Conservation (phyloP, 2,113 vertebrate genomes). For the Falco punctatus region DNA sequence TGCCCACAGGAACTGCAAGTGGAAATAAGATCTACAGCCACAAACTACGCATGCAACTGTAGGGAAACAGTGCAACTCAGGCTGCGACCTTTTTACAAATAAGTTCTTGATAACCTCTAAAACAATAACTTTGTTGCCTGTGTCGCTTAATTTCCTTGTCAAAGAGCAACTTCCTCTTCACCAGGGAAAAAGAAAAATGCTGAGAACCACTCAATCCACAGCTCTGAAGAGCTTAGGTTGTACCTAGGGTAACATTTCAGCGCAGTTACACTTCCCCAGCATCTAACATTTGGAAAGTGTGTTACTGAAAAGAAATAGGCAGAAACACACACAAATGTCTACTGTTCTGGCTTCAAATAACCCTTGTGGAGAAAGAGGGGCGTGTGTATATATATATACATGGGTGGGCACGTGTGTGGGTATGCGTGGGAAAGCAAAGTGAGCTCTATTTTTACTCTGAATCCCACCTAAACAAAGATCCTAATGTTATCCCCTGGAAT, state of each 20-base stretch:
- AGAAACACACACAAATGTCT: slow-evolving; percentile 14
- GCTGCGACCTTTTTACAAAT: slow-evolving; percentile 1
- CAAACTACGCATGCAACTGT: background rate
- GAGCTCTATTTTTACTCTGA: slow-evolving; percentile 44
- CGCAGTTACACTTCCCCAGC: background rate
- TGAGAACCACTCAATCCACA: slow-evolving; percentile 34
- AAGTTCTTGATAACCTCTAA: background rate
- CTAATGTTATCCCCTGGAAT: slow-evolving; percentile 66
- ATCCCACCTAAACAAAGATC: slow-evolving; percentile 73
- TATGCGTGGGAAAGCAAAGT: slow-evolving; percentile 37
- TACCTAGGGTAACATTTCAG: slow-evolving; percentile 42
- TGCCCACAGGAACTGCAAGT: background rate
- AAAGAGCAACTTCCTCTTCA: background rate
- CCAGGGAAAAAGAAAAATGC: slow-evolving; percentile 57
- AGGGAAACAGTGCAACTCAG: background rate
- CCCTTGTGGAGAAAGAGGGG: slow-evolving; percentile 14
- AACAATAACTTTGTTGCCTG: background rate
- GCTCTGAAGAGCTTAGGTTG: background rate
- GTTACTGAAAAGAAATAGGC: slow-evolving; percentile 39
- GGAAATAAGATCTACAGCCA: background rate
- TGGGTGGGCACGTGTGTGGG: slow-evolving; percentile 25
- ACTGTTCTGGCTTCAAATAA: slow-evolving; percentile 51
- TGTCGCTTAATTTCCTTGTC: slow-evolving; percentile 6
- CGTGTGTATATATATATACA: background rate
- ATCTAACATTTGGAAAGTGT: slow-evolving; percentile 39